These are phyloP conservation scores for Calonectris borealis DNA, from an alignment of 2,113 vertebrate species.

Conservation along the genomic window DNA sequence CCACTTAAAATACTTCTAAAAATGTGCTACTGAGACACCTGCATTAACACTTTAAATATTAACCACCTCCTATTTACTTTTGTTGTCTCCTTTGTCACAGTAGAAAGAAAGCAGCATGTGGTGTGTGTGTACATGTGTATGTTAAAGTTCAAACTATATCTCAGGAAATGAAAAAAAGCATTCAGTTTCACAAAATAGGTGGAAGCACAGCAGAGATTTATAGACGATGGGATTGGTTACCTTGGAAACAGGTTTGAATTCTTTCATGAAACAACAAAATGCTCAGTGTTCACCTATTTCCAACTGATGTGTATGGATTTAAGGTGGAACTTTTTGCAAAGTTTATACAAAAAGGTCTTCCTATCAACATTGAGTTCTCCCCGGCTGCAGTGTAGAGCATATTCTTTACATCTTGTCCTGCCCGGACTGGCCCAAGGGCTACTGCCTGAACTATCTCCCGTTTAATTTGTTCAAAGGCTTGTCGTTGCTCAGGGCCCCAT, in stretches of 20 bases:
- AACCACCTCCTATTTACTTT: constrained; percentile 55
- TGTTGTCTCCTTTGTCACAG: background rate
- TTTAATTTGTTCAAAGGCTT: no score
- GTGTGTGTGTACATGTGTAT: background rate
- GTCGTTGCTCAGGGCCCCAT: no score
- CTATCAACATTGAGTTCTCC: background rate
- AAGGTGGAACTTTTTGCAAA: constrained; percentile 18
- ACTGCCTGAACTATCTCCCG: no score
- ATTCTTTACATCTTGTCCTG: no score
- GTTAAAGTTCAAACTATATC: constrained; percentile 24
- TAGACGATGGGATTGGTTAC: constrained; percentile 60
- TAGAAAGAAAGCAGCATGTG: constrained; percentile 28
- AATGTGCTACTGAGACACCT: background rate
- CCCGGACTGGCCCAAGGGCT: no score
- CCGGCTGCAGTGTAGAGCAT: no score
- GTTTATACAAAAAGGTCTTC: background rate
- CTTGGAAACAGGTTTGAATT: constrained; percentile 73
- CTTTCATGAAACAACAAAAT: constrained; percentile 63
- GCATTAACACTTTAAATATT: constrained; percentile 51
- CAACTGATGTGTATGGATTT: constrained; percentile 9
- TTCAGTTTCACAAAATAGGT: constrained; percentile 47
- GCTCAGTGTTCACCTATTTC: constrained; percentile 54
- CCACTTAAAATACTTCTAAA: background rate
- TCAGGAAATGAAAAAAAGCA: constrained; percentile 44
- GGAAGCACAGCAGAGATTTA: constrained; percentile 26